Conservation (phyloP, 2,888 invertebrate species). For the Meandrusa payeni region DNA sequence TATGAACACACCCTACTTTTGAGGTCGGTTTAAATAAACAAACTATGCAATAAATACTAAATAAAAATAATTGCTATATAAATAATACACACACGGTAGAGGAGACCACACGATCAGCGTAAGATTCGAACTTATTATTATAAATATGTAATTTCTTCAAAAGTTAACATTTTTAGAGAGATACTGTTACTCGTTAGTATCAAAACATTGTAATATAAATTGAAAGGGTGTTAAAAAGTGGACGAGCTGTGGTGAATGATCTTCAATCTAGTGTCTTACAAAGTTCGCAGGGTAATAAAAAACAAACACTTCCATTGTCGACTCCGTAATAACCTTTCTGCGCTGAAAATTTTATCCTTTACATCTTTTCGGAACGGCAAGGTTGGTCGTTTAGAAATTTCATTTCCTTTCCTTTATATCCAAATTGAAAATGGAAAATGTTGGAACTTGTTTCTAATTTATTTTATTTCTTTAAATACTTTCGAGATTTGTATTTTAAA, state of each 20-base stretch:
- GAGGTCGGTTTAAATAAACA: too few relatives aligned
- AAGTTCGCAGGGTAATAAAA: slow-evolving; percentile 42
- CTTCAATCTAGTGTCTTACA: slow-evolving; percentile 32
- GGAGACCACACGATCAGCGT: too few relatives aligned
- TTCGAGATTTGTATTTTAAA: too few relatives aligned
- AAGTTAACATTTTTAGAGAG: too few relatives aligned
- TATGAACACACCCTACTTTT: too few relatives aligned
- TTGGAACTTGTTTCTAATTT: slow-evolving; percentile 17
- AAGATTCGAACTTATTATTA: too few relatives aligned
- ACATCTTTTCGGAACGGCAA: slow-evolving; percentile 38
- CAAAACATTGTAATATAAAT: slow-evolving; percentile 24
- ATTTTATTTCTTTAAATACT: too few relatives aligned
- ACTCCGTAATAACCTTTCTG: slow-evolving; percentile 37
- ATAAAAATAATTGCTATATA: too few relatives aligned
- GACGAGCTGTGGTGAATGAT: slow-evolving; percentile 31
- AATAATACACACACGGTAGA: too few relatives aligned
- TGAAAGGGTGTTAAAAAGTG: not conserved
- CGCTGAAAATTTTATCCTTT: slow-evolving; percentile 41
- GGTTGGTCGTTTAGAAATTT: slow-evolving; percentile 36
- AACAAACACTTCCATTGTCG: slow-evolving; percentile 34
- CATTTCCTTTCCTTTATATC: slow-evolving; percentile 31
- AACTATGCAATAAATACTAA: too few relatives aligned
- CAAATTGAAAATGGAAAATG: slow-evolving; percentile 22
- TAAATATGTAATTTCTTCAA: too few relatives aligned
- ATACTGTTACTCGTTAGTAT: too few relatives aligned